Evolutionary conservation across 1,140 invertebrate species (phyloP).

Genomic region (Sitobion miscanthi): DNA sequence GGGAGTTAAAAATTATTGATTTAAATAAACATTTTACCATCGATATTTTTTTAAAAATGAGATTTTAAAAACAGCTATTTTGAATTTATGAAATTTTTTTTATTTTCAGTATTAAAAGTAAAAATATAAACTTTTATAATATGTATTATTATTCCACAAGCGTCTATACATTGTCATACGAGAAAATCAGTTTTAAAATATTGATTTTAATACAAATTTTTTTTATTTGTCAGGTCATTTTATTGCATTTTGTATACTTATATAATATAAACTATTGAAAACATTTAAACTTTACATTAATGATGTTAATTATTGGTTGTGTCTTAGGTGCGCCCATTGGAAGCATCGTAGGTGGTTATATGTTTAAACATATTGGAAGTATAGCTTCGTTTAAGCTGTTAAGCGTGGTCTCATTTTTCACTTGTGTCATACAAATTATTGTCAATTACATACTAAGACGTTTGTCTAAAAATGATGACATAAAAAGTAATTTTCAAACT

Average conservation of each 20-base stretch:
- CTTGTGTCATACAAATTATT: neutral
- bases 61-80: no score
- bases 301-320: neutral
- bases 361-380: slow-evolving; percentile 21
- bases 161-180: no score
- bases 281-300: neutral
- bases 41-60: no score
- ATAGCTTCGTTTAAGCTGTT: neutral
- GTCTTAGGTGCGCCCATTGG: slow-evolving; percentile 4
- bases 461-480: neutral
- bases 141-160: no score
- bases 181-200: no score
- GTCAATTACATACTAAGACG: neutral
- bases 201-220: neutral
- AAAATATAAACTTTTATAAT: neutral
- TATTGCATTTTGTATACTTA: no score
- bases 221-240: neutral
- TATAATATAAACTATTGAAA: no score
- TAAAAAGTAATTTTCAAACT: neutral
- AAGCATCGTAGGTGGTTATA: slow-evolving; percentile 10
- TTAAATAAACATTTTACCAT: no score
- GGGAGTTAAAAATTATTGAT: no score
- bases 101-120: no score
- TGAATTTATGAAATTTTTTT: no score
- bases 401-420: neutral